Evolutionary conservation across 2,797 vertebrate species (phyloP), one percentile per base, ranked within the genome.

Genomic region (Siniperca undulata): DNA sequence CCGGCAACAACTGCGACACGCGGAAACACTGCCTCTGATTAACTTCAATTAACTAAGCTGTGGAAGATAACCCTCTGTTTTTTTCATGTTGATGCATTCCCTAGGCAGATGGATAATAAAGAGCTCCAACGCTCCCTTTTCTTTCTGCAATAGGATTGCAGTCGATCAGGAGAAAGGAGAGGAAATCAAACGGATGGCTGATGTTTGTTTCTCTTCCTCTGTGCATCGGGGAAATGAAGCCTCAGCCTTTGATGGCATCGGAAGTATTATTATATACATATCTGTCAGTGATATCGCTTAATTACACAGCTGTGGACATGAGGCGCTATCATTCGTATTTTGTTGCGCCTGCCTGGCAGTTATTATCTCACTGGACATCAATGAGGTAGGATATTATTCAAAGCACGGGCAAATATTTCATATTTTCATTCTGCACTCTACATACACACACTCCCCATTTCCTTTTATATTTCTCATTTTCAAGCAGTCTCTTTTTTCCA

Each of bases 1-100:
- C 83, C 22, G 38, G 90, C 87, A 88, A 90, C 83, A 77, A 76
- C 79, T 46, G 80, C 48, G 68, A 88, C 92, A 89, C 40, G 67
- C 34, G 44, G 87, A 87, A 92, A 93, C 92, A 89, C 82, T 46
- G 86, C 74, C 87, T 87, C 91, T 93, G 91, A 95, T 96, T 94
- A 94, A 92, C 91, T 94, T 95, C 93, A 95, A 95, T 96, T 94
- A 95, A 92, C 83, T 84, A 73, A 89, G 87, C 80, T 80, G 74
- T 62, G 83, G 64, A 81, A 91, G 90, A 91, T 81, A 89, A 81
- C 84, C 89, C 77, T 24, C 42, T 89, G 69, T 82, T 74, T 91
- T 82, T 87, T 88, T 77, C 30, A 91, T 92, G 94, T 84, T 86
- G 94, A 93, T 93, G 74, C 1, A 1, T 67, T 92, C 79, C 74